Conservation (phyloP, 2,113 vertebrate species). For the Ursus arctos region DNA sequence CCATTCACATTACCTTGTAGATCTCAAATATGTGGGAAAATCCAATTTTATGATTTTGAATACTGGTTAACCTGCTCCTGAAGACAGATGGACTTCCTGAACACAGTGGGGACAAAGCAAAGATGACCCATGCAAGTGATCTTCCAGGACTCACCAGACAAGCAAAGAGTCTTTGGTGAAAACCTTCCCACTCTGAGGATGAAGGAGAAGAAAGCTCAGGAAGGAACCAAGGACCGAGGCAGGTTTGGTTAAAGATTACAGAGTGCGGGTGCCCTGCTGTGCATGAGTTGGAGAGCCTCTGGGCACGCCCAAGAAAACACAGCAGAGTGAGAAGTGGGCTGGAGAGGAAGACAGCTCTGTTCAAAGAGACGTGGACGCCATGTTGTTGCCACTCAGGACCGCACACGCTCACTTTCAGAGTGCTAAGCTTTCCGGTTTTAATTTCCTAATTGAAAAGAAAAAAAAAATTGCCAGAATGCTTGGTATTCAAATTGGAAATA, state of each 20-base stretch:
- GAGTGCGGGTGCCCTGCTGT: background rate
- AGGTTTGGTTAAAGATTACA: background rate
- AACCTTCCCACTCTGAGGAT: background rate
- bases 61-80: background rate
- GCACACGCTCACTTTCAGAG: background rate
- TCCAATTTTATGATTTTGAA: background rate
- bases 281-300: background rate
- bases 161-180: background rate
- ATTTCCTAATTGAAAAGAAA: slow-evolving; percentile 38
- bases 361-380: background rate
- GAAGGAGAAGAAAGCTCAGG: background rate
- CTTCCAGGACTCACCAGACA: background rate
- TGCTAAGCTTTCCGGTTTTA: background rate
- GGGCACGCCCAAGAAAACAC: background rate
- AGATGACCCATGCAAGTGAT: background rate
- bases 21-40: background rate
- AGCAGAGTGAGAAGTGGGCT: background rate
- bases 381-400: background rate
- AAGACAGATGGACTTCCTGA: background rate
- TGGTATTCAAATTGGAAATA: background rate
- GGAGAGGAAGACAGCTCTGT: background rate
- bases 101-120: background rate
- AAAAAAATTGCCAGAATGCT: background rate
- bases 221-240: background rate
- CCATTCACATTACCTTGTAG: background rate